Evolutionary conservation across 2,888 invertebrate species (phyloP).

Genomic region (Gisinianus flammeolus): DNA sequence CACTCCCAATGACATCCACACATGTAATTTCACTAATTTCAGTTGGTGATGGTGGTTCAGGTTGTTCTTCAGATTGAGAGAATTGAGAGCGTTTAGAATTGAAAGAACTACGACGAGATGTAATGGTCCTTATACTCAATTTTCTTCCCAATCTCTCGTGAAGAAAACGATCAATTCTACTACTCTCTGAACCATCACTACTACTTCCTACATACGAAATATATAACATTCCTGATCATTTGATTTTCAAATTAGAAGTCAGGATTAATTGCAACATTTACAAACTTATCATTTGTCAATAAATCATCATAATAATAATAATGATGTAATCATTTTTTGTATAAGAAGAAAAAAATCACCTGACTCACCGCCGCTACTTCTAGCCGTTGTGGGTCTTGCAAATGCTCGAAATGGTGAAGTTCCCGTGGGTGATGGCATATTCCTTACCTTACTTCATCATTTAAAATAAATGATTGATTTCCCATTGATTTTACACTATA

Average conservation of each 20-base stretch:
- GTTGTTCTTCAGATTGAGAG: constrained; percentile 20
- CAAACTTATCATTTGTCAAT: too few species aligned
- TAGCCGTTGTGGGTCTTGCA: neutral
- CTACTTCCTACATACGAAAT: constrained; percentile 19
- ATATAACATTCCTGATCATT: too few species aligned
- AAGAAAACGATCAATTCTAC: constrained; percentile 28
- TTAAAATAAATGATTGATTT: neutral
- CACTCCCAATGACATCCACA: neutral
- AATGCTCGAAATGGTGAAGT: constrained; percentile 24
- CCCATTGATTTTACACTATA: neutral
- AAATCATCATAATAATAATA: too few species aligned
- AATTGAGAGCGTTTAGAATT: neutral
- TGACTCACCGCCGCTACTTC: constrained; percentile 9
- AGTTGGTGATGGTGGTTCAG: neutral
- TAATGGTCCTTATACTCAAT: constrained; percentile 15
- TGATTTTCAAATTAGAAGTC: too few species aligned
- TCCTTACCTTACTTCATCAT: constrained; percentile 68
- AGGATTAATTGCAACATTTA: too few species aligned
- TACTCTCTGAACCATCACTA: constrained; percentile 32
- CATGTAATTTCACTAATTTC: neutral
- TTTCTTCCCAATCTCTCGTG: constrained; percentile 15
- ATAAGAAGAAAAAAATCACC: too few species aligned
- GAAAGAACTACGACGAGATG: constrained; percentile 16
- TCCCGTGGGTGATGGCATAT: constrained; percentile 30
- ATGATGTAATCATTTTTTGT: too few species aligned